These are phyloP conservation scores for Conopomorpha cramerella DNA, from an alignment of 1,140 invertebrate genomes.

Conservation along the genomic window DNA sequence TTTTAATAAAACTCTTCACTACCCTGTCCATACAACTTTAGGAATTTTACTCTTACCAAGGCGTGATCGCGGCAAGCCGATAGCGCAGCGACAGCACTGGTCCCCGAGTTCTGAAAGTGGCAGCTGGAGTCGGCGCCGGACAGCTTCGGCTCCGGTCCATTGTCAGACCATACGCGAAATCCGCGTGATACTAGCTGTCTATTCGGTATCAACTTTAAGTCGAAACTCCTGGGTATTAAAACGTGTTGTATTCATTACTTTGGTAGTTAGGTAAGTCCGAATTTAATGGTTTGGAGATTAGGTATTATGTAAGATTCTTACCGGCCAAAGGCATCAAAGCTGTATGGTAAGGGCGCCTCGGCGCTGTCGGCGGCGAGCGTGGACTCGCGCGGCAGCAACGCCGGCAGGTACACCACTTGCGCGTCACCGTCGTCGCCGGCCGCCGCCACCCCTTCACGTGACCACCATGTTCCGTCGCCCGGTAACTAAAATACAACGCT, in stretches of 20 bases:
- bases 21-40: too few relatives aligned
- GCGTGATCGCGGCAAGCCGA: slow-evolving; percentile 50
- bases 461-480: slow-evolving; percentile 22
- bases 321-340: slow-evolving; percentile 55
- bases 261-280: too few relatives aligned
- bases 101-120: slow-evolving; percentile 41
- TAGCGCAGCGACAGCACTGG: slow-evolving; percentile 42
- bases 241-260: too few relatives aligned
- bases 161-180: slow-evolving; percentile 44
- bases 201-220: slow-evolving; percentile 47
- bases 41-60: slow-evolving; percentile 39
- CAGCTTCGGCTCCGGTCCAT: slow-evolving; percentile 25
- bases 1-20: too few relatives aligned
- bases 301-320: slow-evolving; percentile 15
- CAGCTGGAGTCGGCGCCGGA: slow-evolving; percentile 35
- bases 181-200: slow-evolving; percentile 40
- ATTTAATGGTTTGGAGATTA: too few relatives aligned
- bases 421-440: slow-evolving; percentile 19
- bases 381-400: slow-evolving; percentile 39
- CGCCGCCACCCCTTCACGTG: slow-evolving; percentile 5
- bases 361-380: slow-evolving; percentile 19
- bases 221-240: slow-evolving; percentile 50
- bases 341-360: slow-evolving; percentile 40
- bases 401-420: slow-evolving; percentile 50
- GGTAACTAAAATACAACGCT: too few relatives aligned